Percentiles rank a stretch among this genome's conserved stretches.
Evolutionary conservation across 2,888 invertebrate genomes (phyloP).

Genomic region (Cephus spinipes): DNA sequence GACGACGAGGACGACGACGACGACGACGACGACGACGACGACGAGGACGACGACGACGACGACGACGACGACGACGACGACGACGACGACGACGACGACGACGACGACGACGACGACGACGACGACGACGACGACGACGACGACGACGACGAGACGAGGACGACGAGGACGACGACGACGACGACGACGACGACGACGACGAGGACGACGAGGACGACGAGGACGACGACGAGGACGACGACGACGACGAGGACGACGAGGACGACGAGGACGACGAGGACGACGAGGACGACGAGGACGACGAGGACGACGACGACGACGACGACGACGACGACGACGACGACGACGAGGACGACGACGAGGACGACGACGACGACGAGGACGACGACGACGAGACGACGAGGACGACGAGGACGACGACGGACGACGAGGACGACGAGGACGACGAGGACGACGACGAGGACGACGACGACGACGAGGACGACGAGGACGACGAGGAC

Average conservation of each 20-base stretch:
- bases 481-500: too few relatives aligned
- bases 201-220: too few relatives aligned
- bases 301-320: background rate
- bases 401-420: too few relatives aligned
- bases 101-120: background rate
- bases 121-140: slow-evolving; percentile 2
- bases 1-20: slow-evolving; percentile 72
- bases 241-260: background rate
- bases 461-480: slow-evolving; percentile 11
- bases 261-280: background rate
- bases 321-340: too few relatives aligned
- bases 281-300: background rate
- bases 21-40: slow-evolving; percentile 71
- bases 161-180: slow-evolving; percentile 1
- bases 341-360: background rate
- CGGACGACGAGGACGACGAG: too few relatives aligned
- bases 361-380: too few relatives aligned
- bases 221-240: too few relatives aligned
- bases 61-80: too few relatives aligned
- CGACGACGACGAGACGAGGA: too few relatives aligned
- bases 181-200: background rate
- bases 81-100: too few relatives aligned
- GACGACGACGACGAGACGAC: too few relatives aligned
- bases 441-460: background rate
- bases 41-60: too few relatives aligned